Conservation (phyloP, 2,888 invertebrate genomes). For the Charanyca ferruginea region DNA sequence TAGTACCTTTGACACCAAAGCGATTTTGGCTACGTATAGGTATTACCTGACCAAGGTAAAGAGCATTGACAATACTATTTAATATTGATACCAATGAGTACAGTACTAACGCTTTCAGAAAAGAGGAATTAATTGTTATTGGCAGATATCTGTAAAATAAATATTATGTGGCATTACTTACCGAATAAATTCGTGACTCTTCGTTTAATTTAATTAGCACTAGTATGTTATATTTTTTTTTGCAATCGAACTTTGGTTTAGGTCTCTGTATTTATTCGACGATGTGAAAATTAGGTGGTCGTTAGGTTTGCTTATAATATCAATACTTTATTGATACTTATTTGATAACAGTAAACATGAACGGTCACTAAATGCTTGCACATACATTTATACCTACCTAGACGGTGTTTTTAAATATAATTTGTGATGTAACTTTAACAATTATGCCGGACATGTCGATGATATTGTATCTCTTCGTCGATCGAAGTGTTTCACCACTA, state of each 20-base stretch:
- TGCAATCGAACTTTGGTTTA: background rate
- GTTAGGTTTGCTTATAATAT: slow-evolving; percentile 9
- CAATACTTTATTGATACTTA: slow-evolving; percentile 1
- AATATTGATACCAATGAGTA: background rate
- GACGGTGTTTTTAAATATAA: slow-evolving; percentile 16
- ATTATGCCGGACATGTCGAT: slow-evolving; percentile 19
- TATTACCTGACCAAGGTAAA: too few relatives aligned
- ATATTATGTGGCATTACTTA: slow-evolving; percentile 6
- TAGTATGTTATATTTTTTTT: slow-evolving; percentile 5
- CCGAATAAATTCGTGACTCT: slow-evolving; percentile 6
- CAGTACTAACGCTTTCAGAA: background rate
- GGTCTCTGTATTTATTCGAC: slow-evolving; percentile 5
- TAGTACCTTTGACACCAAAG: background rate
- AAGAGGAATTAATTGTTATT: background rate
- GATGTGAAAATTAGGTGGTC: background rate
- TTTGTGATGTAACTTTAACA: slow-evolving; percentile 4
- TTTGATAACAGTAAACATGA: slow-evolving; percentile 12
- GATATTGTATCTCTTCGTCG: too few relatives aligned
- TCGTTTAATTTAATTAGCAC: slow-evolving; percentile 21
- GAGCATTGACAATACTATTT: background rate
- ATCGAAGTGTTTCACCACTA: too few relatives aligned
- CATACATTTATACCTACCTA: slow-evolving; percentile 16
- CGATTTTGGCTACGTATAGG: background rate
- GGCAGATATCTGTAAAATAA: background rate
- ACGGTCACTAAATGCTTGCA: slow-evolving; percentile 12